phyloP scores from a whole-genome alignment of 2,113 vertebrate genomes.

The Cavia aperea region DNA sequence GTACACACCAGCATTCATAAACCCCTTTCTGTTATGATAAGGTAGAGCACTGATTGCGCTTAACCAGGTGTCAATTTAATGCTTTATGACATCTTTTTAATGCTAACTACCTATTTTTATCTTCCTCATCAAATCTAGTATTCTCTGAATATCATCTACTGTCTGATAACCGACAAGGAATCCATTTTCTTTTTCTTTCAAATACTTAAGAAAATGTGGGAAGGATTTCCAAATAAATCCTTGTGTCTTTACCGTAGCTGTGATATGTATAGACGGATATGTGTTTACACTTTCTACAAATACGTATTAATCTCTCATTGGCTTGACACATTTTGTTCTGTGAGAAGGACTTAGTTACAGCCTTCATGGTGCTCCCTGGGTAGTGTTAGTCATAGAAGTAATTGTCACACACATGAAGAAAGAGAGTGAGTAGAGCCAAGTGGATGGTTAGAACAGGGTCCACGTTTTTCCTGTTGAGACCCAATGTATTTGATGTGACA shows the following conservation, averaged over 20 bases:
- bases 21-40: not conserved
- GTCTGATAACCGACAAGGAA: not conserved
- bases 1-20: not conserved
- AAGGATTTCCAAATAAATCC: not conserved
- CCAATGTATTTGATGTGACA: not conserved
- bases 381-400: not conserved
- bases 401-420: not conserved
- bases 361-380: not conserved
- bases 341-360: not conserved
- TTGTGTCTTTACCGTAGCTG: not conserved
- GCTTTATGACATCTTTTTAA: not conserved
- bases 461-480: not conserved
- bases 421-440: not conserved
- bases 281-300: not conserved
- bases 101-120: not conserved
- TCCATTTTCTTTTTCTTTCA: not conserved
- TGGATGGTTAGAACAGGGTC: not conserved
- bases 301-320: not conserved
- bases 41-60: not conserved
- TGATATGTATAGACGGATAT: not conserved
- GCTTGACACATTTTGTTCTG: not conserved
- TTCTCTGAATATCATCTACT: not conserved
- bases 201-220: not conserved
- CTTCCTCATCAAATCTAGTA: not conserved
- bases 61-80: slow-evolving; percentile 1